Base-by-base conservation (phyloP, 2,797 vertebrate genomes). In the Cossypha heuglini region DNA sequence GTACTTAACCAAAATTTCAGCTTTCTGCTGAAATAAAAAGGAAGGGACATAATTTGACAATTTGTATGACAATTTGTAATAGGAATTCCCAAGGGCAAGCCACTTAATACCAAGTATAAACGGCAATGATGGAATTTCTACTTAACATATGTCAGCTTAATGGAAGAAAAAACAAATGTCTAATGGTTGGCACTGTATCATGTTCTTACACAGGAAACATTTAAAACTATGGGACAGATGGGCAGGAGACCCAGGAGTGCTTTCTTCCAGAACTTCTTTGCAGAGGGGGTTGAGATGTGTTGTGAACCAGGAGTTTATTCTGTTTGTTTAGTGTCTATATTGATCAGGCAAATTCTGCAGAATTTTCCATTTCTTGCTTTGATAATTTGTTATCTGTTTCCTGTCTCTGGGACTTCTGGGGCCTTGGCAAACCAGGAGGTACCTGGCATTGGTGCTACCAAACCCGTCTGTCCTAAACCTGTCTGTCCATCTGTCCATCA, bases 21-120 rank as follows among this genome's bases (percentile, higher is more conserved):
- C 45, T 86, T 91, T 71, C 52, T 88, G 40, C 48, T 89, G 78
- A 94, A 94, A 85, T 90, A 52, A 86, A 49, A 88, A 54, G 13
- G 13, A 33, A 10, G 22, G 29, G 17, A 55, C 6, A 12, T 92
- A 75, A 96, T 92, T 88, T 81, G 58, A 55, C 49, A n/a, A 74
- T 80, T 90, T 84, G 49, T 78, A 76, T 81, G 58, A 55, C 54
- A n/a, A 74, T 80, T 90, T 84, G 49, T 81, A 76, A 57, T 45
- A 73, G 59, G 43, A 89, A 66, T 82, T 93, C 46, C 31, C 64
- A 51, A 64, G 25, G 31, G 40, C 24, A 89, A 43, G 46, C 13
- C 31, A 31, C 62, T 86, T 90, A 78, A 51, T 89, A 43, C 43
- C 18, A 38, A 69, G 74, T 62, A 33, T 75, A 73, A 92, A 69